A percentile compares a stretch with the other conserved stretches of the same genome.
Conservation (phyloP, 64 coral and sea anemone genomes). For the Pocillopora damicornis region DNA sequence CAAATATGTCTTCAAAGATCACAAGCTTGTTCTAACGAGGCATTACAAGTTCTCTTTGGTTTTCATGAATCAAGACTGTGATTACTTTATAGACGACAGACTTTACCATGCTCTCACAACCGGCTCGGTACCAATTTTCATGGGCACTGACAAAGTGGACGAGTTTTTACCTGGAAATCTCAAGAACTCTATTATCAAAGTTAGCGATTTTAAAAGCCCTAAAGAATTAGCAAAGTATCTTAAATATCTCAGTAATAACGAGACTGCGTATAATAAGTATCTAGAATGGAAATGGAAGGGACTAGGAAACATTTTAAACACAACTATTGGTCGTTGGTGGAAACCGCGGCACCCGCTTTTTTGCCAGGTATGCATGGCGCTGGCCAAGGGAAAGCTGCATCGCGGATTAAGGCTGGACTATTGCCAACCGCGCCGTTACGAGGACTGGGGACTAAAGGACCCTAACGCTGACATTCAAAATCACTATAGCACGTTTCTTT, state of each 20-base stretch:
- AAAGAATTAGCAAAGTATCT: conserved; percentile 75
- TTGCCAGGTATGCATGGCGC: conserved; percentile 90
- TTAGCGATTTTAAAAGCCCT: conserved; percentile 89
- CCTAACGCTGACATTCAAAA: conserved; percentile 29
- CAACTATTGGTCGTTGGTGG: conserved; percentile 85
- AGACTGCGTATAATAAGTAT: conserved; percentile 88
- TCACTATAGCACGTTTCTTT: conserved; percentile 47
- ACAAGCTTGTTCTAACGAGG: conserved; percentile 83
- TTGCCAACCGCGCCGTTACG: conserved; percentile 62
- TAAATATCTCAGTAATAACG: conserved; percentile 67
- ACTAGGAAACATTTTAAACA: conserved; percentile 65
- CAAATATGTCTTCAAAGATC: conserved; percentile 82
- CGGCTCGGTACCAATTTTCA: conserved; percentile 79
- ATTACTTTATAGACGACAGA: conserved; percentile 97
- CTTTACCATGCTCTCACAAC: conserved; percentile 80
- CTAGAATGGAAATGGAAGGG: conserved; percentile 94
- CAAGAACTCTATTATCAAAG: conserved; percentile 80
- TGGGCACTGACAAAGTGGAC: conserved; percentile 98
- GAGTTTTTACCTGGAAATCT: conserved; percentile 94
- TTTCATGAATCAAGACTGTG: conserved; percentile 97
- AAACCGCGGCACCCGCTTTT: conserved; percentile 79
- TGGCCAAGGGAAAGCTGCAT: conserved; percentile 85
- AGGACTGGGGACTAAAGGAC: conserved; percentile 79
- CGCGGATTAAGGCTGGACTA: conserved; percentile 76
- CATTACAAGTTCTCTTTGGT: conserved; percentile 96